phyloP scores from a whole-genome alignment of 2,797 vertebrate genomes.

The Rhinophrynus dorsalis region DNA sequence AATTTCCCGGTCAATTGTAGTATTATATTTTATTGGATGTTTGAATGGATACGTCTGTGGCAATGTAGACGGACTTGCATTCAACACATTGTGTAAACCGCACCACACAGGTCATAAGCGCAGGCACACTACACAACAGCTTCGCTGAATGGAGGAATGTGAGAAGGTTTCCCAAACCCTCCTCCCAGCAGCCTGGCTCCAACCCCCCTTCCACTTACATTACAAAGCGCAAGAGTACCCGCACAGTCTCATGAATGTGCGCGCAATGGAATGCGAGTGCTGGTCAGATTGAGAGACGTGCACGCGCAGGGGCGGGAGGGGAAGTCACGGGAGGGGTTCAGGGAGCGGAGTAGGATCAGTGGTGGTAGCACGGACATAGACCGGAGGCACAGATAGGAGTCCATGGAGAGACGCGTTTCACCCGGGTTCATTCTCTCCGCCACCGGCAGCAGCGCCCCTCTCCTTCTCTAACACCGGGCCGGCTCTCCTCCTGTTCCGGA shows the following conservation, averaged over 20 bases:
- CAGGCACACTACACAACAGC: too few species aligned
- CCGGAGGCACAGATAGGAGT: conserved; percentile 38
- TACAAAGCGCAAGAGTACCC: neutral
- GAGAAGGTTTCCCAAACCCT: too few species aligned
- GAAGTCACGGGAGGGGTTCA: neutral
- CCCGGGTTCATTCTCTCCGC: neutral
- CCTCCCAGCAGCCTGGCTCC: too few species aligned
- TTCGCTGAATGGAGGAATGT: too few species aligned
- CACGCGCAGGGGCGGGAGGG: neutral
- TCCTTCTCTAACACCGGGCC: conserved; percentile 2
- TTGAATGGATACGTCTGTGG: too few species aligned
- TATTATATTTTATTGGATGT: too few species aligned
- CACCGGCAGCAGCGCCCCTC: neutral
- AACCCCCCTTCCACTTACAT: too few species aligned
- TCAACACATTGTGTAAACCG: too few species aligned
- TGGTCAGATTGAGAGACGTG: conserved; percentile 10
- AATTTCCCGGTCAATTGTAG: too few species aligned
- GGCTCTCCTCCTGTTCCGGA: conserved; percentile 3
- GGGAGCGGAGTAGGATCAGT: conserved; percentile 15
- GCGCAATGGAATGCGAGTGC: neutral
- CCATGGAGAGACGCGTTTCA: conserved; percentile 58
- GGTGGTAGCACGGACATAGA: conserved; percentile 21
- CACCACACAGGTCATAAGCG: too few species aligned
- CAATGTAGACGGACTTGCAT: too few species aligned
- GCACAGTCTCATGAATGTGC: neutral